Evolutionary conservation across 2,797 vertebrate genomes (phyloP), one percentile per base, ranked within the genome.

Genomic region (Danio kyathit): DNA sequence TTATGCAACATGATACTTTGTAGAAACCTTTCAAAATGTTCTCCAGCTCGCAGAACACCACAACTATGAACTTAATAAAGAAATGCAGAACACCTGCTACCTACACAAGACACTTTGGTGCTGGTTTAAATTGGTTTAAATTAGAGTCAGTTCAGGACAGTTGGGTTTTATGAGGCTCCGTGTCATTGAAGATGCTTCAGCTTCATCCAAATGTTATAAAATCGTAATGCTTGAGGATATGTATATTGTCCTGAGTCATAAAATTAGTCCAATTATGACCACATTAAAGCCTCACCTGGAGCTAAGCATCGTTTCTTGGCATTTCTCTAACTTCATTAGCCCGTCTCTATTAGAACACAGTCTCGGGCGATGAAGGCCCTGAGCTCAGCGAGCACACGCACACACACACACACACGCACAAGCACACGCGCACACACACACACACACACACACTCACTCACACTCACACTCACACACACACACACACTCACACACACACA

Each of bases 291-390:
- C 57, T 63, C 67, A 71, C 77, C 77, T 79, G 48, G 38, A 79
- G 77, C 77, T 52, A 79, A 71, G 67, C 57, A 52, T 29, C 6
- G 29, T 79, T 72, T 79, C 67, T 71, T 63, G 66, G 48, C 77
- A 79, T 72, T 79, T 63, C 70, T 71, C 56, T 79, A 72, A 63
- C 66, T 44, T 79, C 77, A 72, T 79, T 79, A 69, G 29, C 7
- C 38, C 12, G 1, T 51, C 46, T 54, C 51, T 56, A n/a, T 54
- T 44, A 21, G 49, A 76, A 16, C 40, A 76, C 17, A 44, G 61
- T 64, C 38, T 65, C 48, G n/a, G 67, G 66, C 67, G 17, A 43
- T 43, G 13, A 63, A 52, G n/a, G 54, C 46, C 19, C 14, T 13
- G 48, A 71, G 17, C 48, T 43, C 17, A 44, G 61, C n/a, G 7